Evolutionary conservation across 2,797 vertebrate species (phyloP), one percentile per base, ranked within the genome.

Genomic region (Rhinella marina): DNA sequence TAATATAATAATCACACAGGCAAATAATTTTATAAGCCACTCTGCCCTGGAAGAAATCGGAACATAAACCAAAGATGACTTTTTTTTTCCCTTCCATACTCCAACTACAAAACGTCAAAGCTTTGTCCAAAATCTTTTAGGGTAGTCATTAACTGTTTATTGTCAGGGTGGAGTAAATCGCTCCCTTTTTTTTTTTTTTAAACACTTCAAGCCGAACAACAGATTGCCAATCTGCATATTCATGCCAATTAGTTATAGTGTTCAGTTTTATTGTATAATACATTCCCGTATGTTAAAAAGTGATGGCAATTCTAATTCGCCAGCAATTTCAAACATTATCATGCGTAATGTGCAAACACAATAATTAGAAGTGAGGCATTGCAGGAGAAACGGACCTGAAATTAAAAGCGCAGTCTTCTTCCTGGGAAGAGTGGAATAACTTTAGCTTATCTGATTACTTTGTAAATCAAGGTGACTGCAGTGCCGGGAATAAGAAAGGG

Each of bases 221-320:
- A 86, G 85, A 79, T 80, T 86, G 85, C 50, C 77, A 79, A 80
- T 86, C 85, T 86, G 76, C 75, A 80, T 86, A 86, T 86, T 86
- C 76, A 86, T 86, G 77, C 77, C 85, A 86, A 86, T 86, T 86
- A 79, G 85, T 86, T 80, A 85, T 78, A 85, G 57, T 76, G 84
- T 85, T 81, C 86, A 81, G 77, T 87, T 87, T 87, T 80, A 79
- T 80, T 87, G 78, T 81, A 87, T 57, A 72, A 81, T 87, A 81
- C 66, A 81, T 81, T 73, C 64, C 78, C 86, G 72, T 73, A 81
- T 87, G 86, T 87, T 87, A 87, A 87, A 81, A 87, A 73, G 78
- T 73, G 78, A 87, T 81, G 76, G 75, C 85, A 86, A 56, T 86
- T 79, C 75, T 86, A 79, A 86, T 86, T 80, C 64, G 52, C 61